Evolutionary conservation across 2,888 invertebrate species (phyloP).

Genomic region (Melinaea menophilus): DNA sequence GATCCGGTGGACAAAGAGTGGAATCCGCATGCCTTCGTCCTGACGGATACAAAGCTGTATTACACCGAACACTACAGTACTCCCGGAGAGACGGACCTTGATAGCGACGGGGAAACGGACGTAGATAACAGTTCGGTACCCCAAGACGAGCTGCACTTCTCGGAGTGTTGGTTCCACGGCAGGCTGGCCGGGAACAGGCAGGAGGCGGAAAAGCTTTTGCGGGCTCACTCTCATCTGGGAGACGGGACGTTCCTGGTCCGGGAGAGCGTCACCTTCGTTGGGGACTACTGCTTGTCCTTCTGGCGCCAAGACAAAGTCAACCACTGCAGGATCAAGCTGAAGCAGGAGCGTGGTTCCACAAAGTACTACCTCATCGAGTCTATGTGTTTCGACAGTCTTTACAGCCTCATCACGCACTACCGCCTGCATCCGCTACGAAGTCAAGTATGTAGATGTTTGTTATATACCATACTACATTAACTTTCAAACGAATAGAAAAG

Average conservation of each 20-base stretch:
- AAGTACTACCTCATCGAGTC: slow-evolving; percentile 95
- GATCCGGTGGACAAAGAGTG: slow-evolving; percentile 94
- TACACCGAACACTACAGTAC: slow-evolving; percentile 85
- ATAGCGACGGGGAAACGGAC: slow-evolving; percentile 80
- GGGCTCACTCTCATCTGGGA: slow-evolving; percentile 87
- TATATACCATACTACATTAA: no score
- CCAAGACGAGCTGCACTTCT: slow-evolving; percentile 93
- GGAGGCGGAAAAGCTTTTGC: slow-evolving; percentile 88
- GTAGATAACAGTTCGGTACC: slow-evolving; percentile 81
- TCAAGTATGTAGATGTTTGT: slow-evolving; percentile 70
- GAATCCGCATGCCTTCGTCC: slow-evolving; percentile 95
- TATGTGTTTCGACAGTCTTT: slow-evolving; percentile 93
- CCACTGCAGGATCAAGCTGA: slow-evolving; percentile 94
- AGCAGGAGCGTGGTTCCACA: slow-evolving; percentile 91
- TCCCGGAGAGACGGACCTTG: slow-evolving; percentile 74
- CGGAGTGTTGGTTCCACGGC: slow-evolving; percentile 97
- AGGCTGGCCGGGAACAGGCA: slow-evolving; percentile 87
- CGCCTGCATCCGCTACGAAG: slow-evolving; percentile 90
- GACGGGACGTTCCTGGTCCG: slow-evolving; percentile 96
- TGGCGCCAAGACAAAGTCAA: slow-evolving; percentile 93
- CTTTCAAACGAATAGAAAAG: no score
- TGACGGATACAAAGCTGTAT: slow-evolving; percentile 91
- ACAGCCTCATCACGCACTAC: slow-evolving; percentile 94
- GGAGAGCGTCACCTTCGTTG: slow-evolving; percentile 96
- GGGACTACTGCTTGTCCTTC: slow-evolving; percentile 96